Base-by-base conservation (phyloP, 2,113 vertebrate genomes). In the Chitala chitala region DNA sequence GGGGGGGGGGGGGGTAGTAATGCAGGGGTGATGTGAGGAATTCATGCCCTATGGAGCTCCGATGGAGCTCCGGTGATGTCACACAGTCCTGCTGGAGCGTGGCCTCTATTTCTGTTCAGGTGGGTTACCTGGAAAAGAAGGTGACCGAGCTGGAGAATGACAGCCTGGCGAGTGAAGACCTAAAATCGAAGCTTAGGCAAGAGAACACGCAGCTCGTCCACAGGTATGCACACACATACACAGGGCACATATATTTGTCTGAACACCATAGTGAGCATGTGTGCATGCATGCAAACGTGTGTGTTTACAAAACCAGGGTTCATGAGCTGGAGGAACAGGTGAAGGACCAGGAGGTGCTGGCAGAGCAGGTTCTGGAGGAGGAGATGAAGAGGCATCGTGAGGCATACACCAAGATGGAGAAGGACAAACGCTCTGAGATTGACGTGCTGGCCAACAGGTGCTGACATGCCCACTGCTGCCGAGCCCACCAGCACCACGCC, bases 121-220 rank as follows among this genome's bases (percentile, higher is more conserved):
- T 99, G 77, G 94, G 92, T 0, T 96, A 92, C 77, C 86, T 99
- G 80, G 97, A 99, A 77, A 98, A 96, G 85, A 99, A 98, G 79
- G 96, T 99, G 81, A 93, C 94, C 0, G 97, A 98, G 78, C 80
- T 99, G 85, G 97, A 99, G 79, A 96, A 95, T 0, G 95, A 99
- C 79, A 95, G 85, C 77, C 75, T 95, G 82, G 92, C 92, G 69
- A 97, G 92, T 0, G 92, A 93, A 44, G 95, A 98, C 83, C 85
- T 98, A 63, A 98, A 98, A 82, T 95, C 92, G 78, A 98, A 94
- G 83, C 87, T 99, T 78, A 98, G 95, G 78, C 95, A 97, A 33
- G 96, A 96, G 80, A 99, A 99, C 83, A 98, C 92, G 0, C 96
- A 98, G 20, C 92, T 99, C 1, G 96, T 99, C 8, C 96, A 96